Conservation (phyloP, 2,888 invertebrate genomes). For the Mellilla xanthometata region DNA sequence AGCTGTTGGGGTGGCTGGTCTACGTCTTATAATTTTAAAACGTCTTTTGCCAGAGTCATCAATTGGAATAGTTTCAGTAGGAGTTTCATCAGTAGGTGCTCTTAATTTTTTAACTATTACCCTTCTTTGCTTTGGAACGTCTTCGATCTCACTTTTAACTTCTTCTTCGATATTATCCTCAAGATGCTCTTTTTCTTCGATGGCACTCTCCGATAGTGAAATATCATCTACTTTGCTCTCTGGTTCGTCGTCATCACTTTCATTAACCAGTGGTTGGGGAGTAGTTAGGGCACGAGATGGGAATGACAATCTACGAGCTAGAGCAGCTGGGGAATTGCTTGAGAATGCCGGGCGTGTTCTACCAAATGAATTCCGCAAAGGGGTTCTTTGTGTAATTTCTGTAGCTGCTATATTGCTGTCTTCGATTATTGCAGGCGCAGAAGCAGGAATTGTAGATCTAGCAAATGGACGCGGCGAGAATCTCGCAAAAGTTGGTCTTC, state of each 20-base stretch:
- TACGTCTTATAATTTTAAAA: conserved; percentile 62
- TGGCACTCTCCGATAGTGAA: conserved; percentile 73
- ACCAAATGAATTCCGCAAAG: conserved; percentile 54
- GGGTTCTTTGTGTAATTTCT: conserved; percentile 47
- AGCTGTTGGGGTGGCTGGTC: conserved; percentile 42
- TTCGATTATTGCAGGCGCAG: conserved; percentile 31
- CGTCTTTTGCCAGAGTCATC: conserved; percentile 62
- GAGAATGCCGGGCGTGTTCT: conserved; percentile 46
- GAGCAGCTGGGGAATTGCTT: conserved; percentile 35
- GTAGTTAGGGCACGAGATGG: conserved; percentile 53
- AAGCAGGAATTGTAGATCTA: conserved; percentile 38
- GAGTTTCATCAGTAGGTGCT: conserved; percentile 40
- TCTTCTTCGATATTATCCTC: conserved; percentile 43
- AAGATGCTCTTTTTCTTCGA: conserved; percentile 72
- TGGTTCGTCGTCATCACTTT: conserved; percentile 55
- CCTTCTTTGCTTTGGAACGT: conserved; percentile 43
- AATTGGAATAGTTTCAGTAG: conserved; percentile 51
- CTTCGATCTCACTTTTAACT: conserved; percentile 41
- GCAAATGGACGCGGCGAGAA: conserved; percentile 73
- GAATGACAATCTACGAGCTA: conserved; percentile 60
- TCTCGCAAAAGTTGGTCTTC: conserved; percentile 62
- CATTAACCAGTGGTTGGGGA: conserved; percentile 41
- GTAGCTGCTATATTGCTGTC: conserved; percentile 39
- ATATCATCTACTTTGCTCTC: conserved; percentile 68
- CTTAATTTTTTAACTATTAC: conserved; percentile 56